Percentiles rank a stretch among this genome's conserved stretches.
These are phyloP conservation scores for Neodiprion lecontei DNA, from an alignment of 1,140 invertebrate species.

Conservation along the genomic window DNA sequence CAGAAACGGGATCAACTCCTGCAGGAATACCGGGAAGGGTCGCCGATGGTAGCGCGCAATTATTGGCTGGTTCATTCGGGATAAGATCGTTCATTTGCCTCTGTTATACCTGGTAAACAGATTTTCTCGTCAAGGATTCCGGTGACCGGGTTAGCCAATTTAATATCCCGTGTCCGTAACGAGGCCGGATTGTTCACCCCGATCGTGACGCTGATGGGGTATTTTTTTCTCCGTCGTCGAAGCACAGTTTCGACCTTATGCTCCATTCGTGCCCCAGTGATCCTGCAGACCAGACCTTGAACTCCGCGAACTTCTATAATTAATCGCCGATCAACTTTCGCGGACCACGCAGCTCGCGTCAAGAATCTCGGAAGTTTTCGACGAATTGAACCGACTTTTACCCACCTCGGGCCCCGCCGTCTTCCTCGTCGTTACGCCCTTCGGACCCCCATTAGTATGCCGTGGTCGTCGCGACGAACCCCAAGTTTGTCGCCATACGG, in stretches of 20 bases:
- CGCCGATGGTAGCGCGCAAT: conserved; percentile 37
- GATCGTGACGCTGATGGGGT: too few relatives aligned
- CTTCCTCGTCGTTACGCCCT: too few relatives aligned
- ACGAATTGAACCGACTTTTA: not conserved
- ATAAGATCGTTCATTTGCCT: conserved; percentile 53
- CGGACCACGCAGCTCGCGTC: not conserved
- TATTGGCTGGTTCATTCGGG: conserved; percentile 49
- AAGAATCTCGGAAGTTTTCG: not conserved
- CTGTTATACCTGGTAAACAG: conserved; percentile 57
- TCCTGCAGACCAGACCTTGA: not conserved
- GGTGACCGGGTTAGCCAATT: not conserved
- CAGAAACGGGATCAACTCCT: conserved; percentile 37
- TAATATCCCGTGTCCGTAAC: not conserved
- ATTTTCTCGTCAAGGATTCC: conserved; percentile 33
- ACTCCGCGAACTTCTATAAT: too few relatives aligned
- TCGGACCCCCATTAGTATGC: not conserved
- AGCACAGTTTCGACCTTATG: too few relatives aligned
- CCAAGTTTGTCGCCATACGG: conserved; percentile 2
- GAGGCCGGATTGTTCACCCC: not conserved
- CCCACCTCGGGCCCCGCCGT: not conserved
- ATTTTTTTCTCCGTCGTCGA: too few relatives aligned
- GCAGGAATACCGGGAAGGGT: conserved; percentile 26
- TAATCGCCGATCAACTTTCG: not conserved
- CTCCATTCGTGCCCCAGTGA: not conserved
- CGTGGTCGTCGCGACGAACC: not conserved